Conservation (phyloP, 2,888 invertebrate species). For the Mystacides longicornis region DNA sequence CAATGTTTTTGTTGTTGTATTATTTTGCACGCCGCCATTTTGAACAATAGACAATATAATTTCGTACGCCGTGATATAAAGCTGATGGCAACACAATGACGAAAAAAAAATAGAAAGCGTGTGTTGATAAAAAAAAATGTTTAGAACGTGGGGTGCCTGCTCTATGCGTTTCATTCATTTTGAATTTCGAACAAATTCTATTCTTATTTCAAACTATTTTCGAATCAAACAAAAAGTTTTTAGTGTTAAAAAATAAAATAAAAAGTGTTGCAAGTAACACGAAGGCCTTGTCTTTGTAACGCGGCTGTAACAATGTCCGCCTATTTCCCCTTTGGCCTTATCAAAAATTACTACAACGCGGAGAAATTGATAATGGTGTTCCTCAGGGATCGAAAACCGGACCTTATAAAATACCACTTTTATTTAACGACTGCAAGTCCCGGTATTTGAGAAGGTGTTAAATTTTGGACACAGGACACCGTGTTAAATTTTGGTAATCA, state of each 20-base stretch:
- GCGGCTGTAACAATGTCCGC: slow-evolving; percentile 12
- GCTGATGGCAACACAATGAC: neutral
- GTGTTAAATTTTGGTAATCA: too few species aligned
- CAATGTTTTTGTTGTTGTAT: neutral
- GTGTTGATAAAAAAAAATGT: slow-evolving; percentile 8
- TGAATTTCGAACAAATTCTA: slow-evolving; percentile 20
- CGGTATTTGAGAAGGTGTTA: too few species aligned
- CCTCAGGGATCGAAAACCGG: neutral
- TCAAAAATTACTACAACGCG: slow-evolving; percentile 5
- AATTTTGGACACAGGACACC: too few species aligned
- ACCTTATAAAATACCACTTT: neutral
- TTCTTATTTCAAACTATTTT: slow-evolving; percentile 14
- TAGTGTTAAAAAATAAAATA: neutral
- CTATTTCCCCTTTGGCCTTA: slow-evolving; percentile 13
- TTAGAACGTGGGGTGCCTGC: neutral
- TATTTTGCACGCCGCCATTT: neutral
- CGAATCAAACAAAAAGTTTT: neutral
- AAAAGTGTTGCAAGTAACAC: neutral
- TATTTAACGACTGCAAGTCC: too few species aligned
- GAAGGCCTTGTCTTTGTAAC: neutral
- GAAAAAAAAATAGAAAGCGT: neutral
- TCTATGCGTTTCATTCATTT: slow-evolving; percentile 14
- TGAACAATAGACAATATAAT: neutral
- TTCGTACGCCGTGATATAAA: too few species aligned
- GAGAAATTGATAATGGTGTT: slow-evolving; percentile 1